Evolutionary conservation across 2,797 vertebrate species (phyloP), one percentile per base, ranked within the genome.

Genomic region (Gymnothorax reevesii): DNA sequence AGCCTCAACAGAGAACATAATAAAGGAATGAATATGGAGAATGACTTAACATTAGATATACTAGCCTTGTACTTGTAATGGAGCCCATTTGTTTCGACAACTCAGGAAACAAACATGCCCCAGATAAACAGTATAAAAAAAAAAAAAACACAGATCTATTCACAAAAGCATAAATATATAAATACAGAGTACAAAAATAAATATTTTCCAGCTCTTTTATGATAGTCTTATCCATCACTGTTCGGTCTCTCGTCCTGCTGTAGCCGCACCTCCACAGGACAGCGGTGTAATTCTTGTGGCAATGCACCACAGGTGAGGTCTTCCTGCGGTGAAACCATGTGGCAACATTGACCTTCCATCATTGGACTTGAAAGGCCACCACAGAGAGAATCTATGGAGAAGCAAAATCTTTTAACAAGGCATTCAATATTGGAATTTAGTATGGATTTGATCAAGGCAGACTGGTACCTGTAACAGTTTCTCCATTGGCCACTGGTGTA

Each of bases 141-240:
- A 93, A 91, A n/a, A n/a, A n/a, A 95, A 96, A 96, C 96, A 93
- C 91, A 96, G 93, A 94, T 94, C 93, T 98, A 98, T 99, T 96
- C 98, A 98, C 98, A 99, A 96, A 96, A 95, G 95, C 95, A 99
- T 99, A 99, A 99, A 99, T 99, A 99, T 97, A 99, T 99, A 99
- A 99, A 99, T 99, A 96, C 90, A 94, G 94, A 94, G 97, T 99
- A 99, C 96, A 99, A 99, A 99, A 99, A 99, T 99, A 99, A 98
- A 99, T 98, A 99, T 94, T 94, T 94, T 95, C 95, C 89, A 88
- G 86, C 84, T 90, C 92, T 64, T 91, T 90, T 80, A 85, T 33
- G 88, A 90, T 87, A 92, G 92, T 94, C 88, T 94, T 95, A 96
- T 92, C 92, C 94, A 75, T 95, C 93, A 62, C 92, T 87, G 89